Base-by-base conservation (phyloP, 2,797 vertebrate genomes). In the Betta splendens region DNA sequence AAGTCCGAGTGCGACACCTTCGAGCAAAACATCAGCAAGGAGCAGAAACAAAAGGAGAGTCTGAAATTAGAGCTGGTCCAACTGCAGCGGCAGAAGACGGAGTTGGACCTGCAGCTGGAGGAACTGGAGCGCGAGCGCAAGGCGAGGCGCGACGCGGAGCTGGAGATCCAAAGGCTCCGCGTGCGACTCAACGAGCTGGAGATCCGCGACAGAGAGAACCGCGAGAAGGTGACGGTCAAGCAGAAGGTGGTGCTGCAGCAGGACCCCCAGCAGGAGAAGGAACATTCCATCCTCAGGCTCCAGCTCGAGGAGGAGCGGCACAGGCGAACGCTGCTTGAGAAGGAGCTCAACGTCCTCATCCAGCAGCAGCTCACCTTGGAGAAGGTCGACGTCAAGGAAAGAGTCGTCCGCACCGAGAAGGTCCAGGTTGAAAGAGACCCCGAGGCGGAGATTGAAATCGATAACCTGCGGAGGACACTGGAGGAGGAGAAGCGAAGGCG, bases 211-310 rank as follows among this genome's bases (percentile, higher is more conserved):
- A 93, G 92, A 47, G 94, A 96, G 72, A 95, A 93, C 11, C 90
- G 92, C 1, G 96, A 98, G 75, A 95, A 94, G 73, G 97, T 99
- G 36, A 98, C 95, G 0, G 93, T 94, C 59, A 96, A 94, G 80
- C 96, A 99, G 80, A 98, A 97, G 85, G 96, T 99, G 5, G 95
- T 98, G 26, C 89, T 98, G 35, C 95, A 99, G 83, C 95, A 97
- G 83, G 98, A 99, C 81, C 98, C 98, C 13, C 94, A 96, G 72
- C 96, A 99, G 81, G 94, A 97, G 80, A 95, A 96, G 58, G 98
- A 99, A 64, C 94, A 98, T 44, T 92, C 94, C 8, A 93, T 98
- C 46, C 91, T 99, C 49, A 92, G 72, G 63, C 86, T 96, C 22
- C 95, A 99, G 83, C 87, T 98, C 12, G 95, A 98, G 11, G 96